A percentile compares a stretch with the other conserved stretches of the same genome.
Conservation (phyloP, 2,797 vertebrate species). For the Podarcis siculus region DNA sequence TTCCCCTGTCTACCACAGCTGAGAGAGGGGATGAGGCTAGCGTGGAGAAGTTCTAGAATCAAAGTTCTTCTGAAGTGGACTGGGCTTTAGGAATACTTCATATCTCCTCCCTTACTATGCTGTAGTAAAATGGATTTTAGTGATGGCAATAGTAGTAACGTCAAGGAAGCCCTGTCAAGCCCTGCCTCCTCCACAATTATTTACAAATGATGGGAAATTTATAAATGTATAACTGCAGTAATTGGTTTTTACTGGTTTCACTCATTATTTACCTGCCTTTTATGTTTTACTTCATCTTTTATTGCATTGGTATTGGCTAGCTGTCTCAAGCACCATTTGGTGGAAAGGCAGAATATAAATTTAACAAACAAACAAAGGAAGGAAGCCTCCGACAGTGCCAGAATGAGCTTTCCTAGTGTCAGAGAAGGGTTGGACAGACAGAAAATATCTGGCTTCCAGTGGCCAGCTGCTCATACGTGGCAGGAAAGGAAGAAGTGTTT, state of each 20-base stretch:
- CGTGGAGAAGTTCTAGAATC: not conserved
- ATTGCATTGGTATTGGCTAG: not conserved
- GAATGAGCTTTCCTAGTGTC: not conserved
- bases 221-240: not conserved
- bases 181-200: no score
- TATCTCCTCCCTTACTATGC: not conserved
- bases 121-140: not conserved
- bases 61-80: not conserved
- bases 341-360: not conserved
- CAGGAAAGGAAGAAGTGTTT: not conserved
- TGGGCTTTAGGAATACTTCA: not conserved
- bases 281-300: not conserved
- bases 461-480: not conserved
- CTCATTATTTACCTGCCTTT: no score
- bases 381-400: not conserved
- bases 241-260: not conserved
- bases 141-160: not conserved
- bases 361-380: not conserved
- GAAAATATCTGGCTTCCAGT: not conserved
- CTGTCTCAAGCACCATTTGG: not conserved
- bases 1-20: not conserved
- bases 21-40: not conserved
- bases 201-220: not conserved
- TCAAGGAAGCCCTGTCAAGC: not conserved
- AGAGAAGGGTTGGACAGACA: not conserved